These are phyloP conservation scores for Gerris lacustris DNA, from an alignment of 2,888 invertebrate genomes.

Conservation along the genomic window DNA sequence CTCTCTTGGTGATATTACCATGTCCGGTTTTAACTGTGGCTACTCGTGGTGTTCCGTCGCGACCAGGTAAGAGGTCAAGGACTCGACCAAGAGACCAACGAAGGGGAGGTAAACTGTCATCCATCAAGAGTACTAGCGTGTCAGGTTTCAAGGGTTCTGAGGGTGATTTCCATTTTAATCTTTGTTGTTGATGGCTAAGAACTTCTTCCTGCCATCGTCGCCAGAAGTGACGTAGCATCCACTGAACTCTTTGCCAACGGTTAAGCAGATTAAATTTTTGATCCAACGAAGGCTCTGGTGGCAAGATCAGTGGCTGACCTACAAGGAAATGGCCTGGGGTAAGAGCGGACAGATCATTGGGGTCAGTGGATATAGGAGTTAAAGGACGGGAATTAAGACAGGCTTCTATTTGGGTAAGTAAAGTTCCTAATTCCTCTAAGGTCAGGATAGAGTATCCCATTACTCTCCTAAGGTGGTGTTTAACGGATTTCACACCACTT, in stretches of 20 bases:
- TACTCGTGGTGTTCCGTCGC: too few species aligned
- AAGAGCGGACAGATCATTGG: constrained; percentile 12
- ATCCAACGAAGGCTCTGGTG: constrained; percentile 8
- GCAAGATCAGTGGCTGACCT: constrained; percentile 6
- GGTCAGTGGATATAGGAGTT: constrained; percentile 13
- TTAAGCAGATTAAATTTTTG: background rate
- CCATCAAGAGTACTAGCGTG: constrained; percentile 11
- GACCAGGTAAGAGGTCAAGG: too few species aligned
- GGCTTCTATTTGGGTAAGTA: constrained; percentile 15
- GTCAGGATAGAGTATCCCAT: constrained; percentile 12
- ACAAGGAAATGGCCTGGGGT: too few species aligned
- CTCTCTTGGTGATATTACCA: too few species aligned
- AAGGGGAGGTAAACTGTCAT: constrained; percentile 11
- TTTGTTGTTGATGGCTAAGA: constrained; percentile 9
- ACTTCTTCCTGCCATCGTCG: constrained; percentile 13
- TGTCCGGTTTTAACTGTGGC: too few species aligned
- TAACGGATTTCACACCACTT: constrained; percentile 13
- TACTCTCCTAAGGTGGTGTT: constrained; percentile 7
- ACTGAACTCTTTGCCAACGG: constrained; percentile 11
- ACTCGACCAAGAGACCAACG: constrained; percentile 14
- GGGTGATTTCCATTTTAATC: constrained; percentile 12
- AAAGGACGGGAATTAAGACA: too few species aligned
- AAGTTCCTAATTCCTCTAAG: constrained; percentile 16
- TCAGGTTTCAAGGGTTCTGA: background rate
- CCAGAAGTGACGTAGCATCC: constrained; percentile 15